Percentiles rank a stretch among this genome's conserved stretches.
Conservation (phyloP, 1,140 invertebrate species). For the Sminthurides bifidus region DNA sequence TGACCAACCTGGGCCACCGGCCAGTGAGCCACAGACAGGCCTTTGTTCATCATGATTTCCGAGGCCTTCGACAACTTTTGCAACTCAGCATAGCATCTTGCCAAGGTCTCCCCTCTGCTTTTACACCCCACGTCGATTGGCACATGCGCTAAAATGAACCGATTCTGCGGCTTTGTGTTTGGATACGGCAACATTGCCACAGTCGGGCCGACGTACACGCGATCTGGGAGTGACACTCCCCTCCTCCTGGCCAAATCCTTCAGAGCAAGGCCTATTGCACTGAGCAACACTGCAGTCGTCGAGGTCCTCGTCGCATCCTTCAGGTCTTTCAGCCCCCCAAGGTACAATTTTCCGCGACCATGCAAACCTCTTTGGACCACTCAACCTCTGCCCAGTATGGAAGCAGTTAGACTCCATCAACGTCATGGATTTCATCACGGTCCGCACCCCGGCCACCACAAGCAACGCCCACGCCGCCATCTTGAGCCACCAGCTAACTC, state of each 20-base stretch:
- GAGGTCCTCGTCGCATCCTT: constrained; percentile 9
- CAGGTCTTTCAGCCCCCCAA: constrained; percentile 8
- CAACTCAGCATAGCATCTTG: constrained; percentile 2
- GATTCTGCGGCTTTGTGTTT: constrained; percentile 21
- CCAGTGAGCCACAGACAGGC: constrained; percentile 1
- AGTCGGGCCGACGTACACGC: constrained; percentile 1
- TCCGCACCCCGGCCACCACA: constrained; percentile 7
- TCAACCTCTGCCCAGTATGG: constrained; percentile 18
- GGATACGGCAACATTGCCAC: constrained; percentile 23
- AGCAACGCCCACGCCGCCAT: constrained; percentile 1
- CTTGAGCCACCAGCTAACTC: neutral
- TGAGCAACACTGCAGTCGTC: constrained; percentile 12
- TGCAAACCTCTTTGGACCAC: constrained; percentile 17
- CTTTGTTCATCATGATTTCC: constrained; percentile 2
- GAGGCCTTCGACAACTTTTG: neutral
- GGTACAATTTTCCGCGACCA: constrained; percentile 19
- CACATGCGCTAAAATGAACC: constrained; percentile 21
- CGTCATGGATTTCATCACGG: constrained; percentile 17
- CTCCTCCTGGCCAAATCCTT: constrained; percentile 10
- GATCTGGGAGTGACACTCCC: neutral
- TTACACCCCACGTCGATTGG: constrained; percentile 17
- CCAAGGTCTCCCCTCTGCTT: constrained; percentile 6
- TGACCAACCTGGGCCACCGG: constrained; percentile 9
- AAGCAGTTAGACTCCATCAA: constrained; percentile 25
- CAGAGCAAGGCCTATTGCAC: constrained; percentile 8